Percentiles rank a stretch among this genome's conserved stretches.
These are phyloP conservation scores for Poecilia picta DNA, from an alignment of 2,797 vertebrate species.

Conservation along the genomic window DNA sequence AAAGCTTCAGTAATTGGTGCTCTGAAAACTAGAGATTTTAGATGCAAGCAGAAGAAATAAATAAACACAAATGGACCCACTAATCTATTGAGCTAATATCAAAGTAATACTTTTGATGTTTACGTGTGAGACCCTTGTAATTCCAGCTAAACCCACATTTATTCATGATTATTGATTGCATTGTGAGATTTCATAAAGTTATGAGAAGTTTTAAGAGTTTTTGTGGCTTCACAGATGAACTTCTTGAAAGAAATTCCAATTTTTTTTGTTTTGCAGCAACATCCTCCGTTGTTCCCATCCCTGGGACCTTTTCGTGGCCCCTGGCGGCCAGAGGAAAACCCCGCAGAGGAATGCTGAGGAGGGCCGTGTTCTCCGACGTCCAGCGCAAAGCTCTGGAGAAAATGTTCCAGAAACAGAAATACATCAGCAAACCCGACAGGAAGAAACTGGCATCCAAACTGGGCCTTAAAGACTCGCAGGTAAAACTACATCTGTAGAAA, in stretches of 20 bases:
- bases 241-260: neutral
- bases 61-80: neutral
- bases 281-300: slow-evolving; percentile 92
- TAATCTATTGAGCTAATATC: neutral
- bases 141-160: neutral
- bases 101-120: neutral
- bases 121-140: neutral
- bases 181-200: neutral
- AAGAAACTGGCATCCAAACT: slow-evolving; percentile 95
- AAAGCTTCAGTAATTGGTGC: neutral
- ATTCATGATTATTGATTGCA: neutral
- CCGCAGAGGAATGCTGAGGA: slow-evolving; percentile 92
- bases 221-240: neutral
- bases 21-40: neutral
- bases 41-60: neutral
- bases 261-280: slow-evolving; percentile 73
- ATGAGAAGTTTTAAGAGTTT: neutral
- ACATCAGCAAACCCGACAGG: slow-evolving; percentile 97
- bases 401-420: slow-evolving; percentile 99
- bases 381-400: slow-evolving; percentile 97
- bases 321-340: slow-evolving; percentile 92
- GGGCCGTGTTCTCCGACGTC: slow-evolving; percentile 96
- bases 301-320: slow-evolving; percentile 96
- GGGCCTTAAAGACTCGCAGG: slow-evolving; percentile 96
- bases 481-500: slow-evolving; percentile 47